Evolutionary conservation across 2,797 vertebrate species (phyloP), one percentile per base, ranked within the genome.

Genomic region (Pangasius krempfi): DNA sequence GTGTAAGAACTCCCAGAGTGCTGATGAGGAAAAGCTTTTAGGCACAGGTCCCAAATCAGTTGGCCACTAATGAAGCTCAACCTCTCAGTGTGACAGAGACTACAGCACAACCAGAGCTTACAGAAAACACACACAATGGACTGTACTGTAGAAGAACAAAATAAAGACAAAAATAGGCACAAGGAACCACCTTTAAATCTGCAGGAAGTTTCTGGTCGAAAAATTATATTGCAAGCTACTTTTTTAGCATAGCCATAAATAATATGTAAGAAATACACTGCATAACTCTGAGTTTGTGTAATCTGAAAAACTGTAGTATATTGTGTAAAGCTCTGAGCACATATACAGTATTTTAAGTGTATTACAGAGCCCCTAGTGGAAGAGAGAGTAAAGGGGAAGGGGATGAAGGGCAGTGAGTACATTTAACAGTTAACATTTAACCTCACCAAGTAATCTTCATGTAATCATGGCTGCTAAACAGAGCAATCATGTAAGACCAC

Each of bases 21-120:
- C 81, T 86, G 87, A 89, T 90, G n/a, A 88, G 80, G 52, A 84
- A 90, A 84, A 85, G 88, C 87, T 90, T 91, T 89, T 89, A 89
- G 88, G 88, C 84, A 87, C 76, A 83, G 88, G 70, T 88, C 87
- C 85, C 86, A 88, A 82, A 89, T 90, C 64, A 89, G 84, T 68
- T 85, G 84, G 81, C 70, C 58, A 44, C 76, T 72, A 85, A 79
- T 80, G 18, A 66, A 66, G 27, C 47, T 40, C 33, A 84, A 52
- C 40, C n/a, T 62, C 14, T 33, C 3, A 84, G 33, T 70, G 16
- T 33, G 70, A 68, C 84, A 54, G 12, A 16, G 25, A 73, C 68
- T 76, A 37, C 73, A 78, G 56, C 44, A 79, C n/a, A 87, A 78
- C 6, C 25, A 0, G n/a, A 54, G 16, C 25, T 44, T 62, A 44